phyloP scores from a whole-genome alignment of 2,113 vertebrate species.

The Poecile atricapillus region DNA sequence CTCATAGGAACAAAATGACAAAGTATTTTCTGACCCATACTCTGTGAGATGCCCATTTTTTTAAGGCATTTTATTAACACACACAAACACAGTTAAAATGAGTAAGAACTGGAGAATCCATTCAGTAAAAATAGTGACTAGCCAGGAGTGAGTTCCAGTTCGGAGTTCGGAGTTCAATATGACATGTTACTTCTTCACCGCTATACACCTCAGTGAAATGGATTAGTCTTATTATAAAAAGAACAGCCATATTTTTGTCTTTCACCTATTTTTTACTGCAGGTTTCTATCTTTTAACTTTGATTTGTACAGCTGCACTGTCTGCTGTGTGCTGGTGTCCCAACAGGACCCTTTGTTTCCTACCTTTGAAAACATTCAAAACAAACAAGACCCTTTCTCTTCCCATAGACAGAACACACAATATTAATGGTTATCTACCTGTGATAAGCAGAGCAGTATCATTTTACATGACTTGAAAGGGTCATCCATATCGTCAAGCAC shows the following conservation, averaged over 20 bases:
- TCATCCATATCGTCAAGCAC: slow-evolving; percentile 76
- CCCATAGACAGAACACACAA: slow-evolving; percentile 54
- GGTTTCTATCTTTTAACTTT: slow-evolving; percentile 56
- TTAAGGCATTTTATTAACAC: background rate
- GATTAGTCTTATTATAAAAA: background rate
- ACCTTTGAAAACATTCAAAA: slow-evolving; percentile 74
- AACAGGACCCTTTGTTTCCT: slow-evolving; percentile 67
- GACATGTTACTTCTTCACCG: background rate
- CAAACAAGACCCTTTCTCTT: slow-evolving; percentile 80
- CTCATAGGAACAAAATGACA: background rate
- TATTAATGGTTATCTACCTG: slow-evolving; percentile 78
- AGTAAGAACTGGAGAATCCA: background rate
- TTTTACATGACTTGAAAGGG: slow-evolving; percentile 82
- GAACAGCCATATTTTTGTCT: background rate
- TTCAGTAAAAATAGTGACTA: background rate
- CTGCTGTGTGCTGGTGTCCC: slow-evolving; percentile 29
- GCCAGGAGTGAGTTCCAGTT: background rate
- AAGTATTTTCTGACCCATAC: background rate
- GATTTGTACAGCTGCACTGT: slow-evolving; percentile 63
- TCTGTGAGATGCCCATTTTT: background rate
- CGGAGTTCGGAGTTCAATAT: background rate
- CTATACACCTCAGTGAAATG: background rate
- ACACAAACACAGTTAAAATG: background rate
- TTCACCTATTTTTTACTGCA: slow-evolving; percentile 51
- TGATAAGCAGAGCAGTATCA: slow-evolving; percentile 74